These are phyloP conservation scores for Gambelia wislizenii DNA, from an alignment of 2,797 vertebrate species.

Conservation along the genomic window DNA sequence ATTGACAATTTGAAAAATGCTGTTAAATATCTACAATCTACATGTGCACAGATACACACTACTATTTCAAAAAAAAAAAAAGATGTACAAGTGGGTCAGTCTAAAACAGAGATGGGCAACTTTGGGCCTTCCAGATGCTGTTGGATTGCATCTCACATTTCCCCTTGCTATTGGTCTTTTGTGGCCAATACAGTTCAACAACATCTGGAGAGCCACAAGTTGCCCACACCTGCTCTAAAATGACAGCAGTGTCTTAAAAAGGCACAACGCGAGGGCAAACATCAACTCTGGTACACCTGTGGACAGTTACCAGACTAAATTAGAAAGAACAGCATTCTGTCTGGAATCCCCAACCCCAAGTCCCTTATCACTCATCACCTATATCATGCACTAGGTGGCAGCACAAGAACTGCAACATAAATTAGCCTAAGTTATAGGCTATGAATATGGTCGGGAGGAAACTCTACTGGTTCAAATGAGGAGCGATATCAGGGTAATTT, in stretches of 20 bases:
- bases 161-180: too few species aligned
- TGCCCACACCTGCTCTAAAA: too few species aligned
- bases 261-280: neutral
- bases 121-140: too few species aligned
- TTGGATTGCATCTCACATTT: too few species aligned
- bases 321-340: neutral
- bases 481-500: neutral
- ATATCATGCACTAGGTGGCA: constrained; percentile 63
- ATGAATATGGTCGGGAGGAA: too few species aligned
- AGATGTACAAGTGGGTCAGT: neutral
- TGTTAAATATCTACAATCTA: neutral
- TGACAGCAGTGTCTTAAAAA: neutral
- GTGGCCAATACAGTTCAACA: too few species aligned
- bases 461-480: neutral
- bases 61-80: neutral
- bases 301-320: neutral
- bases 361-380: neutral
- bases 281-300: neutral
- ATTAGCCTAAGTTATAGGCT: neutral
- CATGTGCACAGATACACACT: neutral
- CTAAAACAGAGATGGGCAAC: too few species aligned
- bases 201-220: too few species aligned
- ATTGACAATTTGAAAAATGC: neutral
- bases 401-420: constrained; percentile 19
- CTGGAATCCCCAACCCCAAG: neutral